Percentiles rank a stretch among this genome's conserved stretches.
Conservation (phyloP, 2,113 vertebrate species). For the Chunga burmeisteri region DNA sequence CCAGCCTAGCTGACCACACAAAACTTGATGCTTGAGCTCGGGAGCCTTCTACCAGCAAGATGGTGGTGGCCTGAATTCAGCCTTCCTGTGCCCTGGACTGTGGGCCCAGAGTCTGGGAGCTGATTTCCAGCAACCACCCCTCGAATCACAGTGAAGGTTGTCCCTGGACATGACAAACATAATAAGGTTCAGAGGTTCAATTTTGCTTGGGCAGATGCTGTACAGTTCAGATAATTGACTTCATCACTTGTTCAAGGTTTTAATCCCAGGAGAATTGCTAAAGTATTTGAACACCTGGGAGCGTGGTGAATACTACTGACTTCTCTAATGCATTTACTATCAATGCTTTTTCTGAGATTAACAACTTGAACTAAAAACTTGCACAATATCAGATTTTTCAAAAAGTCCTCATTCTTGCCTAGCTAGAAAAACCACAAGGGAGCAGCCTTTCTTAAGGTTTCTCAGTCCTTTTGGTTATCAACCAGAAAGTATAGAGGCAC, state of each 20-base stretch:
- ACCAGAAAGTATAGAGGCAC: not conserved
- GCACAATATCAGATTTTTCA: not conserved
- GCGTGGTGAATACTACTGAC: not conserved
- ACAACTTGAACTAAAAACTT: not conserved
- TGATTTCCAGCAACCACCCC: not conserved
- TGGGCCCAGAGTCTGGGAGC: not conserved
- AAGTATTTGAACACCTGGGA: not conserved
- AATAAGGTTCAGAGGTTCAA: not conserved
- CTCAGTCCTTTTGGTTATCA: not conserved
- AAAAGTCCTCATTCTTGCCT: not conserved
- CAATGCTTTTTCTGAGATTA: not conserved
- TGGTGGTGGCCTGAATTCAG: not conserved
- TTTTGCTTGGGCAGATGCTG: not conserved
- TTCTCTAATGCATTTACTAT: not conserved
- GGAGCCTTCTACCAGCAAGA: not conserved
- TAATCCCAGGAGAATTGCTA: not conserved
- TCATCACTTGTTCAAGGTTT: not conserved
- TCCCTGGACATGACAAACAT: not conserved
- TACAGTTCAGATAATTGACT: not conserved
- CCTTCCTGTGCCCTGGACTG: not conserved
- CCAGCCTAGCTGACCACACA: not conserved
- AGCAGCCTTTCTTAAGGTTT: slow-evolving; percentile 63
- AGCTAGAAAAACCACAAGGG: slow-evolving; percentile 48
- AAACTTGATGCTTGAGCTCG: not conserved
- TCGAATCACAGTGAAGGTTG: not conserved